Evolutionary conservation across 2,113 vertebrate genomes (phyloP).

Genomic region (Phyllostomus discolor): DNA sequence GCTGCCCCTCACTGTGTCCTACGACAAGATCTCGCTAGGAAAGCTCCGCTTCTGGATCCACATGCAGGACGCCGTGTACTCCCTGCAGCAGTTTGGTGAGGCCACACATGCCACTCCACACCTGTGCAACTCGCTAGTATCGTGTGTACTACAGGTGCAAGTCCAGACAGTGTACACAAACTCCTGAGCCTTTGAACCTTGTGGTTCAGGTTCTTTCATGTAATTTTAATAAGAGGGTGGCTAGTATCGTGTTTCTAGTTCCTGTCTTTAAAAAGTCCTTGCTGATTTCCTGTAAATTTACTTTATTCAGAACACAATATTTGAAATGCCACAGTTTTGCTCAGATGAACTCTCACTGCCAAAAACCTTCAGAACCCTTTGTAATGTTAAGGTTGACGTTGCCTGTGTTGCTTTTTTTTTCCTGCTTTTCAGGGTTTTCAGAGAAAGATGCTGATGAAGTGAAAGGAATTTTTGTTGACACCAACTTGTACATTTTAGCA

Average conservation of each 20-base stretch:
- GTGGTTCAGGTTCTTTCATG: no score
- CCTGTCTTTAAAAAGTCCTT: neutral
- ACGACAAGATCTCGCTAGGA: slow-evolving; percentile 95
- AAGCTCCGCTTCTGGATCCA: slow-evolving; percentile 97
- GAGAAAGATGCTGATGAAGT: slow-evolving; percentile 99
- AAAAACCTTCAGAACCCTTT: no score
- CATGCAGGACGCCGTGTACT: slow-evolving; percentile 98
- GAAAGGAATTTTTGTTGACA: slow-evolving; percentile 99
- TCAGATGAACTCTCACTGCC: neutral
- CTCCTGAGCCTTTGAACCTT: neutral
- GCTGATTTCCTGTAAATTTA: neutral
- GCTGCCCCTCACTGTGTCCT: slow-evolving; percentile 93
- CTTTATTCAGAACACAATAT: neutral
- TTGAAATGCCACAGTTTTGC: neutral
- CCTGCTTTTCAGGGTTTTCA: slow-evolving; percentile 86
- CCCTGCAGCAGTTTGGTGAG: slow-evolving; percentile 93
- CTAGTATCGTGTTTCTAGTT: rapidly evolving
- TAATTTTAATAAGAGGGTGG: no score
- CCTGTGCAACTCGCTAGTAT: no score
- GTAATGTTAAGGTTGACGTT: rapidly evolving
- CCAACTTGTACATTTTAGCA: slow-evolving; percentile 96
- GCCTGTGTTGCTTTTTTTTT: neutral
- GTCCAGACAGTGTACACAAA: neutral
- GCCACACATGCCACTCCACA: neutral
- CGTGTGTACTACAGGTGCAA: neutral